Conservation (phyloP, 2,113 vertebrate genomes). For the Pogona vitticeps region DNA sequence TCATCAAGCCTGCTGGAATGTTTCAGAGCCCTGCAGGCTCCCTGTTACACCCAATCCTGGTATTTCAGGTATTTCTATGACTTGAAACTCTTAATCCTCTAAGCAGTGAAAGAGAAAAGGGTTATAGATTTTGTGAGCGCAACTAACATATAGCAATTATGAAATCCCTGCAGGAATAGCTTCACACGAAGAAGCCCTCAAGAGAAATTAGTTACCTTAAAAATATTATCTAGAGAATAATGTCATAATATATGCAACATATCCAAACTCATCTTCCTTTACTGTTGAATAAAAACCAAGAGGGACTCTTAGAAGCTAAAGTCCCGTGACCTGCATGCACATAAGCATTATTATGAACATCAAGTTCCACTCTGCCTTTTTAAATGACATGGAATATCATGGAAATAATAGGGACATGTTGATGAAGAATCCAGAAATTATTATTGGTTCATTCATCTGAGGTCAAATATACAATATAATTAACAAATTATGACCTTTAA, state of each 20-base stretch:
- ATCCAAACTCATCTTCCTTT: fast-evolving
- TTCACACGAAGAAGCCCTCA: background rate
- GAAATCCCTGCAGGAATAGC: background rate
- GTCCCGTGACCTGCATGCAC: background rate
- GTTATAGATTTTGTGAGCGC: background rate
- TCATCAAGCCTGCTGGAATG: constrained; percentile 1
- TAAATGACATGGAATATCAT: background rate
- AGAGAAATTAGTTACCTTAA: constrained; percentile 17
- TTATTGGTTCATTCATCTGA: background rate
- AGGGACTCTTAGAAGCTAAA: constrained; percentile 6
- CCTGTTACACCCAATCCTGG: constrained; percentile 21
- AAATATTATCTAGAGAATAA: constrained; percentile 1
- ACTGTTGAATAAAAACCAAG: background rate
- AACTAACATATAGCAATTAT: constrained; percentile 4
- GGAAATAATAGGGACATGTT: background rate
- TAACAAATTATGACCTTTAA: background rate
- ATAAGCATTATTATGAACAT: background rate
- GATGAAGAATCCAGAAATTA: background rate
- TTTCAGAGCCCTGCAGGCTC: constrained; percentile 7
- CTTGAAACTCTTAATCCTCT: constrained; percentile 21
- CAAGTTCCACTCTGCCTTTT: background rate
- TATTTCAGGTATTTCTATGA: constrained; percentile 38
- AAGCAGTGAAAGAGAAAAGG: constrained; percentile 18
- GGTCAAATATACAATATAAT: background rate
- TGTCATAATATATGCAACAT: background rate